Evolutionary conservation across 2,797 vertebrate species (phyloP).

Genomic region (Aotus griseimembra): DNA sequence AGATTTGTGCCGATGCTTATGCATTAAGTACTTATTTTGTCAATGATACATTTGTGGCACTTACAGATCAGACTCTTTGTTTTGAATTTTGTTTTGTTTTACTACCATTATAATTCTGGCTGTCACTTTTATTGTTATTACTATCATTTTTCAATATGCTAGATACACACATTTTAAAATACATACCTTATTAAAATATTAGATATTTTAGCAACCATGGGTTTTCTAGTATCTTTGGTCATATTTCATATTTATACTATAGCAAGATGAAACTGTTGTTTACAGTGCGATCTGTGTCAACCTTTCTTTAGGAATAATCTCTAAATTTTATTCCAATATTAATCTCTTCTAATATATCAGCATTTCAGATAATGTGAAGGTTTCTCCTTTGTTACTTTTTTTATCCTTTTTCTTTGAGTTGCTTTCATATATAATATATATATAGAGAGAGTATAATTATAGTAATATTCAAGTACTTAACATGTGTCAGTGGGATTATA

Average conservation of each 20-base stretch:
- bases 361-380: not conserved
- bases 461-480: not conserved
- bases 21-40: constrained; percentile 8
- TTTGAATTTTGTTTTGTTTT: constrained; percentile 54
- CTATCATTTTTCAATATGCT: not conserved
- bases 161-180: not conserved
- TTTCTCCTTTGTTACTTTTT: not conserved
- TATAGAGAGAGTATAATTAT: not conserved
- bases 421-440: not conserved
- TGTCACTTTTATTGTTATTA: constrained; percentile 24
- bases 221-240: not conserved
- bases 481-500: not conserved
- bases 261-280: not conserved
- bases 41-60: not conserved
- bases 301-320: not conserved
- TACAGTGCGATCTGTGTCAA: not conserved
- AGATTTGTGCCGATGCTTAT: not conserved
- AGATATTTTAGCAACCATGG: not conserved
- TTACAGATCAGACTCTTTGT: not conserved
- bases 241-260: not conserved
- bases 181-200: not conserved
- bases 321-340: not conserved
- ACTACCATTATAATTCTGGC: not conserved
- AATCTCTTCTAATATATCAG: not conserved
- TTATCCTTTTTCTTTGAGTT: not conserved